A percentile compares a stretch with the other conserved stretches of the same genome.
phyloP scores from a whole-genome alignment of 2,888 invertebrate species.

The Resseliella maxima region DNA sequence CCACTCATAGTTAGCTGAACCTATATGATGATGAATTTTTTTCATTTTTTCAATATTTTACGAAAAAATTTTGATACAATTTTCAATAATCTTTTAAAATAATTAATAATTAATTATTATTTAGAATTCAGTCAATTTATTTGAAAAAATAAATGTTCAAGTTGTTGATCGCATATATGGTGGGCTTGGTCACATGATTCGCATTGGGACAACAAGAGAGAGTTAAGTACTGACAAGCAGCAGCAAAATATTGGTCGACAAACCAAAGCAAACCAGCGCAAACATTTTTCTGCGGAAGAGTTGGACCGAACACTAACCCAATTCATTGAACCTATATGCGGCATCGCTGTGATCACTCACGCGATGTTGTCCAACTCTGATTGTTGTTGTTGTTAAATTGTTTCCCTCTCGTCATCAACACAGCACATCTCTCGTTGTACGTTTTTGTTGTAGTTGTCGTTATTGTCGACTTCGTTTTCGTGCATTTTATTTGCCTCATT shows the following conservation, averaged over 20 bases:
- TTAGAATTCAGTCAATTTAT: too few species aligned
- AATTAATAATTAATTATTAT: too few species aligned
- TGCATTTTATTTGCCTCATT: constrained; percentile 51
- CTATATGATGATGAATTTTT: not conserved
- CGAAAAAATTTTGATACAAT: too few species aligned
- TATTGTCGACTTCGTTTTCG: constrained; percentile 2
- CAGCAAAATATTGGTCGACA: constrained; percentile 45
- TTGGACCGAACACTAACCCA: constrained; percentile 46
- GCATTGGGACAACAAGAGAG: not conserved
- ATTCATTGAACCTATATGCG: not conserved
- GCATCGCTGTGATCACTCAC: constrained; percentile 14
- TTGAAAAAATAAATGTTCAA: not conserved
- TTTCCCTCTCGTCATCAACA: constrained; percentile 37
- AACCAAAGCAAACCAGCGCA: constrained; percentile 53
- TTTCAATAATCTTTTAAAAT: too few species aligned
- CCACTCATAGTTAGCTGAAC: not conserved
- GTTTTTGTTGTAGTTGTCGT: not conserved
- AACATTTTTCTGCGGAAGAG: constrained; percentile 43
- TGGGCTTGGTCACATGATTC: not conserved
- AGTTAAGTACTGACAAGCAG: constrained; percentile 35
- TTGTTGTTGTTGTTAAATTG: constrained; percentile 34
- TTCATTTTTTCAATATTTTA: too few species aligned
- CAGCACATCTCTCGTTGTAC: constrained; percentile 21
- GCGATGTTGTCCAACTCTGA: constrained; percentile 24
- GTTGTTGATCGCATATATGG: not conserved